Evolutionary conservation across 2,888 invertebrate species (phyloP), one percentile per base, ranked within the genome.

Genomic region (Dolomedes plantarius): DNA sequence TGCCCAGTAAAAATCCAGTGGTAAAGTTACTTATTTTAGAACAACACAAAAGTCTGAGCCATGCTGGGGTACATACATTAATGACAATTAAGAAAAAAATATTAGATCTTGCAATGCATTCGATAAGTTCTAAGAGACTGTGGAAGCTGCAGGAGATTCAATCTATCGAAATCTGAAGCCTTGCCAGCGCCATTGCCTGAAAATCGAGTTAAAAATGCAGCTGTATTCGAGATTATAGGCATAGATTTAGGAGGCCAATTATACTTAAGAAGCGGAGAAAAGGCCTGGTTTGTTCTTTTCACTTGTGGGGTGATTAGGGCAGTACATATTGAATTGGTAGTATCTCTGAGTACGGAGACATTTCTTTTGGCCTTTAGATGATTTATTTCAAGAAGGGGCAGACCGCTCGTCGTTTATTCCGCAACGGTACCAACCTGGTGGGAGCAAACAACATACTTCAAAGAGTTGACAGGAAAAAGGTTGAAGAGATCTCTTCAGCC

Each of bases 161-260:
- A 64, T 64, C 64, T 6, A 6, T 13, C 23, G 3, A 64, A 64
- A 27, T 64, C 6, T 27, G 64, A 64, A 28, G 64, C 6, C 1
- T 23, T 64, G 13, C 64, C 27, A 27, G 64, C 64, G 5, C 64
- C 64, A 23, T 23, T n/a, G 28, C 23, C 64, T 27, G 64, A 64
- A 28, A 64, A 64, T 23, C 65, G 11, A 29, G 31, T 67, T 28
- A 67, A 31, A n/a, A 2, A 67, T 31, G 65, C 65, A n/a, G 65
- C 31, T n/a, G 65, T n/a, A n/a, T 65, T 65, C 31, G 65, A 65
- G 31, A 65, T 65, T 65, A 65, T 65, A n/a, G 9, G 65, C 28
- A 67, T 67, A 67, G 13, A 67, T 67, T 31, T 67, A 23, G 29
- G 65, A 67, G 29, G 31, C 2, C 65, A 31, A 29, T 31, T 67